Base-by-base conservation (phyloP, 2,113 vertebrate species). In the Balaenoptera acutorostrata region DNA sequence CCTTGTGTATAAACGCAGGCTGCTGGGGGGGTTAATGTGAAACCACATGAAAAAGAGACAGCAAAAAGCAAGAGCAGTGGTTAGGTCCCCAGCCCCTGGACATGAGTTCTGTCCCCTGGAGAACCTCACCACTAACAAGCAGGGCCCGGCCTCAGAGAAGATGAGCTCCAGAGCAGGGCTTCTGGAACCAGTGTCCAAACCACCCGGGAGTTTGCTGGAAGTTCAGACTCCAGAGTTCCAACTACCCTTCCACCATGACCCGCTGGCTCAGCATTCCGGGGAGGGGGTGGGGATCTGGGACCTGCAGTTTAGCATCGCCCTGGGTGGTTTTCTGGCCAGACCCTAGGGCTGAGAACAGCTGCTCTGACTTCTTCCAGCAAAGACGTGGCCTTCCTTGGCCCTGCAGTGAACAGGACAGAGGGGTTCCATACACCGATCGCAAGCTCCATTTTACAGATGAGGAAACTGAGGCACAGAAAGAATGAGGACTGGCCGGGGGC, bases 221-320 rank as follows among this genome's bases (percentile, higher is more conserved):
- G 36, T 15, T 29, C 52, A 52, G 46, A 55, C 33, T 29, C 83
- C 63, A 49, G 46, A 36, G 44, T 36, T 7, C 23, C 59, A 61
- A 4, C 23, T 10, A 4, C 25, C 23, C 59, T 9, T 61, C 59
- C 8, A 9, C 5, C 21, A 6, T 11, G 31, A 49, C 31, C 63
- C 4, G 11, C 23, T 52, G 52, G 27, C 44, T 68, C 63, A 68
- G 44, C 63, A 10, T 25, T 36, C 31, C 21, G 6, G 8, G 8
- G 13, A 33, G 0, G 1, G 23, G 13, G 33, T 0, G 1, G 36
- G 18, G 21, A 3, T 0, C 72, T 8, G 8, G 46, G n/a, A 44
- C 23, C 85, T 59, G 27, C 10, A 29, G 27, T 59, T 59, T 21
- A 44, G 27, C 68, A 33, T 9, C 27, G 18, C 36, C 52, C 13